These are phyloP conservation scores for Pristionchus japonicus DNA, from an alignment of 2,888 invertebrate genomes.

Conservation along the genomic window DNA sequence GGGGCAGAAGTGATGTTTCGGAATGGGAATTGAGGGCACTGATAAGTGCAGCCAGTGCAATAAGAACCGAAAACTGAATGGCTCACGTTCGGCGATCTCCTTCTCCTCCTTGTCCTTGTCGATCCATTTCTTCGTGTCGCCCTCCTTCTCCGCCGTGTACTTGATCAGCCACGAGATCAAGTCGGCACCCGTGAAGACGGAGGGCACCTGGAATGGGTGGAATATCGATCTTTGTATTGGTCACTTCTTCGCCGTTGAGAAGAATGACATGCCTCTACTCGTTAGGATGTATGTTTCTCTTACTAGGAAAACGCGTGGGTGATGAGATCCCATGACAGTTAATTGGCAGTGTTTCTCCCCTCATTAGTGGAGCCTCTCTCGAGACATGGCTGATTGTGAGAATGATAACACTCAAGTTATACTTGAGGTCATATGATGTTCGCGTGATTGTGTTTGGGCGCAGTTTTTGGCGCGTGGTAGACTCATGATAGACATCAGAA, in stretches of 20 bases:
- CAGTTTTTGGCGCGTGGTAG: neutral
- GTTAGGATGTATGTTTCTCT: too few relatives aligned
- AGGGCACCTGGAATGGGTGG: conserved; percentile 84
- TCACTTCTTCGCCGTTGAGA: too few relatives aligned
- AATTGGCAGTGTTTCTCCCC: neutral
- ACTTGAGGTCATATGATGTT: neutral
- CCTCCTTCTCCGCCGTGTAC: conserved; percentile 81
- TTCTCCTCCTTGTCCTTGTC: conserved; percentile 18
- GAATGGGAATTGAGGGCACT: neutral
- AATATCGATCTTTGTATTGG: too few relatives aligned
- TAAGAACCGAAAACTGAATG: too few relatives aligned
- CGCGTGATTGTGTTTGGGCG: neutral
- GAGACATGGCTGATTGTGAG: neutral
- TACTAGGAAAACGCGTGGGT: too few relatives aligned
- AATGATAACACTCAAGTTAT: neutral
- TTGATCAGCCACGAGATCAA: conserved; percentile 93
- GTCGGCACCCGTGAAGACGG: conserved; percentile 90
- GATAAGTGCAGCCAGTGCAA: too few relatives aligned
- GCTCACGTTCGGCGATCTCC: conserved; percentile 15
- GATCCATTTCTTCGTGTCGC: neutral
- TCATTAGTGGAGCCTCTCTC: neutral
- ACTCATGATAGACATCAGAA: neutral
- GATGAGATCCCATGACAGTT: too few relatives aligned
- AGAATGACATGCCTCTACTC: too few relatives aligned
- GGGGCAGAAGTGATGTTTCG: neutral